Evolutionary conservation across 2,113 vertebrate genomes (phyloP), one percentile per base, ranked within the genome.

Genomic region (Chaenogobius annularis): DNA sequence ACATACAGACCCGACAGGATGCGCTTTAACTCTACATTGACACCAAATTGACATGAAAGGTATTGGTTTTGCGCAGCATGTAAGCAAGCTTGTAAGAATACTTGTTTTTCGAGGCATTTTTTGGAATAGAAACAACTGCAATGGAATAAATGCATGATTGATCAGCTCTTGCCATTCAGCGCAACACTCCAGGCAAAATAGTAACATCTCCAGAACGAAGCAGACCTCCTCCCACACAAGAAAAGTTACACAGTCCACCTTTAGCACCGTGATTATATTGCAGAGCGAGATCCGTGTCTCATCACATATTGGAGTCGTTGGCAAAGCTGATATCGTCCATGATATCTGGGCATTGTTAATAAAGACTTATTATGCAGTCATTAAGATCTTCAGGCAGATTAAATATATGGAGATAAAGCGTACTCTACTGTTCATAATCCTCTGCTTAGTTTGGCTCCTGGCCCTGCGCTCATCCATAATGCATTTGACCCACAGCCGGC

Each of bases 401-500:
- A 80, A 79, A 82, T 64, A 83, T 83, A 80, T 85, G 79, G 87
- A 87, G 85, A 89, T 88, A 81, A 78, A 77, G 10, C 50, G 52
- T 46, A 80, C 85, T 78, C 78, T 84, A 52, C 83, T 79, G 81
- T 89, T 88, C 78, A 88, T 87, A 90, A 89, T 61, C 23, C 26
- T 69, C 75, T 84, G 76, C 78, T 86, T 86, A 73, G 79, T 77
- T 87, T 85, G 89, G 86, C 87, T 83, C 71, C 31, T 20, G 56
- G 73, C 82, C 82, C 70, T 6, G 0, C n/a, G 40, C 82, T 88
- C 75, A 87, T 90, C 31, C 46, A 89, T 90, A 81, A 89, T 85
- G 75, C 80, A 89, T 85, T 48, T 86, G 82, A 85, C 82, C 85
- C 66, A 79, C 46, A 78, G 75, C 80, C 72, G 74, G 72, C 74